Percentiles rank a stretch among this genome's conserved stretches.
Evolutionary conservation across 2,113 vertebrate species (phyloP).

Genomic region (Brachirus orientalis): DNA sequence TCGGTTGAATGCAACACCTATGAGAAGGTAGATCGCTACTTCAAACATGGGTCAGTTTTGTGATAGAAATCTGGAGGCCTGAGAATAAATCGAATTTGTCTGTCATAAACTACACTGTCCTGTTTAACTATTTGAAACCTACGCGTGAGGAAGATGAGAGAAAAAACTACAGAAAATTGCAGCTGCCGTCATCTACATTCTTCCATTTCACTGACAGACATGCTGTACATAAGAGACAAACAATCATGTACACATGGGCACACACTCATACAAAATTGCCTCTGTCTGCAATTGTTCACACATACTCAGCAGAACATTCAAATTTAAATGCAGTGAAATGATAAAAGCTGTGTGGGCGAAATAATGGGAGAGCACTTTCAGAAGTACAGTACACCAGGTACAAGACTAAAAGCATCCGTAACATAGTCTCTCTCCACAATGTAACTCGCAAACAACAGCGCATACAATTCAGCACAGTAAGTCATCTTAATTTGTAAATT

Average conservation of each 20-base stretch:
- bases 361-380: slow-evolving; percentile 26
- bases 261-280: slow-evolving; percentile 14
- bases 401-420: slow-evolving; percentile 3
- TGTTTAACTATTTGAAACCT: too few relatives aligned
- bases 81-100: too few relatives aligned
- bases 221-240: background rate
- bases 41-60: too few relatives aligned
- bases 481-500: too few relatives aligned
- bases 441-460: slow-evolving; percentile 5
- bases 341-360: slow-evolving; percentile 45
- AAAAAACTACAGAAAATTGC: too few relatives aligned
- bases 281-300: slow-evolving; percentile 22
- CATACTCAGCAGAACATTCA: slow-evolving; percentile 32
- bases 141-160: too few relatives aligned
- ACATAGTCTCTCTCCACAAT: background rate
- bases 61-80: too few relatives aligned
- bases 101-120: too few relatives aligned
- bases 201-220: background rate
- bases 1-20: background rate
- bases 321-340: slow-evolving; percentile 37
- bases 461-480: too few relatives aligned
- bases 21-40: background rate
- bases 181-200: background rate
- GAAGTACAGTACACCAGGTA: slow-evolving; percentile 30
- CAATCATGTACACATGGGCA: background rate